phyloP scores from a whole-genome alignment of 2,888 invertebrate species.

The Ommatoiulus sabulosus region DNA sequence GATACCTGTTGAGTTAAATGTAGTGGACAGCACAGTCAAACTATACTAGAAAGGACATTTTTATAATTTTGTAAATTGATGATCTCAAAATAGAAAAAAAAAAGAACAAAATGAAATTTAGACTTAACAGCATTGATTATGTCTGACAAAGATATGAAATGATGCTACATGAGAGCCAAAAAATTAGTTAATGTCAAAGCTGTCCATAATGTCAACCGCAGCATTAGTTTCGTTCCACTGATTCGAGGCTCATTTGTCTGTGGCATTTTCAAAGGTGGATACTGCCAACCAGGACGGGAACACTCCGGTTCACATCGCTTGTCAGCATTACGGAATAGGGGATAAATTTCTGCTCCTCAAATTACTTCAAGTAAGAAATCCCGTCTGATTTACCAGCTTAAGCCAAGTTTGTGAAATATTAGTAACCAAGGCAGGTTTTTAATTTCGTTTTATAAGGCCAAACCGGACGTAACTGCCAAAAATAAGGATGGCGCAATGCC shows the following conservation, averaged over 20 bases:
- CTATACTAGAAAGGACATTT: no score
- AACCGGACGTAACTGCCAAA: slow-evolving; percentile 56
- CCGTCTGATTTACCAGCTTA: neutral
- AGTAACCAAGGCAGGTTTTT: neutral
- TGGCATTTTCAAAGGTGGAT: slow-evolving; percentile 52
- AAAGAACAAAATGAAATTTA: no score
- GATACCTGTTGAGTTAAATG: no score
- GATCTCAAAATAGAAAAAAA: no score
- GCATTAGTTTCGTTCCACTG: neutral
- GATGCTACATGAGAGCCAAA: neutral
- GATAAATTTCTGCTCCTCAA: slow-evolving; percentile 55
- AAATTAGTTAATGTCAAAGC: neutral
- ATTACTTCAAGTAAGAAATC: slow-evolving; percentile 53
- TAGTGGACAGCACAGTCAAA: no score
- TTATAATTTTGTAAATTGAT: no score
- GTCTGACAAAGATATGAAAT: neutral
- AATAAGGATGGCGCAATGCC: slow-evolving; percentile 57
- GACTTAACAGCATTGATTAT: neutral
- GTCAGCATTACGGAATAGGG: slow-evolving; percentile 56
- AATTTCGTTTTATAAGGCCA: slow-evolving; percentile 52
- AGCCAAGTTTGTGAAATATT: neutral
- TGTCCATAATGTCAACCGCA: neutral
- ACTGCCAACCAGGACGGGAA: slow-evolving; percentile 54
- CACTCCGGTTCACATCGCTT: slow-evolving; percentile 55
- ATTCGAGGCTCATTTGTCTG: slow-evolving; percentile 41